These are phyloP conservation scores for Onychostoma macrolepis DNA, from an alignment of 2,113 vertebrate genomes.

Conservation along the genomic window DNA sequence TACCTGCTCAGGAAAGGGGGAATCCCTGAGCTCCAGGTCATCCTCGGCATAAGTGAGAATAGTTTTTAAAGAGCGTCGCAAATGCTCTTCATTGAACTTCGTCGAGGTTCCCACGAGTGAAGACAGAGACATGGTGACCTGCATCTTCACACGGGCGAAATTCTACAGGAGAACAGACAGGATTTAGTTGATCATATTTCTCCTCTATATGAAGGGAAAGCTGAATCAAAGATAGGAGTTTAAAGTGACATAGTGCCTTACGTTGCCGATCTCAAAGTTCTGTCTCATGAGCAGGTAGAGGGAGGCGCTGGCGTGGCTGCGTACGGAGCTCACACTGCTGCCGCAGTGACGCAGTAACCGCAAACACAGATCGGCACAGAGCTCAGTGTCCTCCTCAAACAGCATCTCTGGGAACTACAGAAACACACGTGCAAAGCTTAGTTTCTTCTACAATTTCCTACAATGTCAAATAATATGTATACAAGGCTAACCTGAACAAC, in stretches of 20 bases:
- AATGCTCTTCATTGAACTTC: constrained; percentile 88
- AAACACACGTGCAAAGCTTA: constrained; percentile 20
- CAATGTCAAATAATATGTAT: not conserved
- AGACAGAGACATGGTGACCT: constrained; percentile 92
- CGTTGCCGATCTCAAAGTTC: constrained; percentile 92
- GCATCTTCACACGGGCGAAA: constrained; percentile 95
- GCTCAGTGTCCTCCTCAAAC: constrained; percentile 91
- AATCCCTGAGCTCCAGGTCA: constrained; percentile 85
- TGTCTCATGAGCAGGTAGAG: constrained; percentile 95
- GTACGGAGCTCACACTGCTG: constrained; percentile 81
- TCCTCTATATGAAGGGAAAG: not conserved
- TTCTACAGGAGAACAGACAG: constrained; percentile 72
- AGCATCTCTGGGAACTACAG: constrained; percentile 91
- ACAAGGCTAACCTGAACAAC: not conserved
- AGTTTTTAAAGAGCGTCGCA: constrained; percentile 88
- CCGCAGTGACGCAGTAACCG: constrained; percentile 90
- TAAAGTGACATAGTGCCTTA: constrained; percentile 63
- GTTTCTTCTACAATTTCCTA: not conserved
- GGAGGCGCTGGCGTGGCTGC: constrained; percentile 88
- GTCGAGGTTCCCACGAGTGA: constrained; percentile 87
- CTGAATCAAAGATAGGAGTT: not conserved
- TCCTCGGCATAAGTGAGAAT: constrained; percentile 91
- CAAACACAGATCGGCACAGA: constrained; percentile 89
- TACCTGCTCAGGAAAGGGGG: constrained; percentile 89
- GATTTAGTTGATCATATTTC: not conserved